Evolutionary conservation across 2,113 vertebrate genomes (phyloP).

Genomic region (Aix galericulata): DNA sequence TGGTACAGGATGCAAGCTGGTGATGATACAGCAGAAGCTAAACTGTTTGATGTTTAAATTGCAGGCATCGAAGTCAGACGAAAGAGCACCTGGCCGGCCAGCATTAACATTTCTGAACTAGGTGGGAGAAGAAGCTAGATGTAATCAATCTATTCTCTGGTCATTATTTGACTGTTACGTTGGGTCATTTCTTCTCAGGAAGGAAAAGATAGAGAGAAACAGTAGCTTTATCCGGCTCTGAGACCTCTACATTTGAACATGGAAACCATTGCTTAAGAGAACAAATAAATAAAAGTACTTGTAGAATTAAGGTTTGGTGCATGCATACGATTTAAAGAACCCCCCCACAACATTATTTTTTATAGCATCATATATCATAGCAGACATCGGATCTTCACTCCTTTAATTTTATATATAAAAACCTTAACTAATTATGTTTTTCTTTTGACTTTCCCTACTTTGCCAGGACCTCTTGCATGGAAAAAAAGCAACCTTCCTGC

Average conservation of each 20-base stretch:
- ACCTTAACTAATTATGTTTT: background rate
- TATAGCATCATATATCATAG: background rate
- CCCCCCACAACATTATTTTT: background rate
- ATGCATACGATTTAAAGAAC: background rate
- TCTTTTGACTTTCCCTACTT: background rate
- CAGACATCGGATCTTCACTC: background rate
- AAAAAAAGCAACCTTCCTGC: background rate
- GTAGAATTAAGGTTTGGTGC: background rate
- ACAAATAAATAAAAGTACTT: background rate
- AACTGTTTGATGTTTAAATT: slow-evolving; percentile 50
- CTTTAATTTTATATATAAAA: background rate
- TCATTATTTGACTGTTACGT: background rate
- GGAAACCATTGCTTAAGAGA: background rate
- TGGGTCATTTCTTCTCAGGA: background rate
- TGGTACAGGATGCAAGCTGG: background rate
- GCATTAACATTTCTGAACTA: background rate
- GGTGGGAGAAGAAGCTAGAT: background rate
- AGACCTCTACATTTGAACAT: background rate
- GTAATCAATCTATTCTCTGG: background rate
- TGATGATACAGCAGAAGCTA: slow-evolving; percentile 3
- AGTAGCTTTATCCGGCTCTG: background rate
- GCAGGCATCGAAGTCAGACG: background rate
- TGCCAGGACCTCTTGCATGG: background rate
- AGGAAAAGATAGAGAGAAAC: background rate
- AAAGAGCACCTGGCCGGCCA: background rate